Evolutionary conservation across 2,113 vertebrate genomes (phyloP).

Genomic region (Butorides virescens): DNA sequence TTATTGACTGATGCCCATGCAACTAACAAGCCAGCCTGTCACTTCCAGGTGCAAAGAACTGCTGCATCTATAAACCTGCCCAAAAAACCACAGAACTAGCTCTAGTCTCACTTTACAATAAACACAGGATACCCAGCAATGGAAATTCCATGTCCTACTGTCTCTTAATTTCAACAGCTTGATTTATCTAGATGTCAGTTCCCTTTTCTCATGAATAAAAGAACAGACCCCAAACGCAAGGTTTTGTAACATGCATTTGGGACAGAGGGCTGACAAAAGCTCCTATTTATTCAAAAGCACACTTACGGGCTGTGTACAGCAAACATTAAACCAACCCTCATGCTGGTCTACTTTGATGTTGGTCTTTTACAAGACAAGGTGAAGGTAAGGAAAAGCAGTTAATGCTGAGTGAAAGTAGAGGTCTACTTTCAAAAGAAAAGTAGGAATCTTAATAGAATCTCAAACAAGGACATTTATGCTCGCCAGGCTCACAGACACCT

Average conservation of each 20-base stretch:
- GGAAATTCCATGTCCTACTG: background rate
- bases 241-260: background rate
- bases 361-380: background rate
- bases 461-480: background rate
- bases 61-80: background rate
- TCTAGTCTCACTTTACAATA: background rate
- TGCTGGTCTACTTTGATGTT: background rate
- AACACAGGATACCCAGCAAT: background rate
- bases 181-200: background rate
- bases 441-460: background rate
- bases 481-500: background rate
- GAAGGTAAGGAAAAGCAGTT: background rate
- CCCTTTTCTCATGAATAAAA: background rate
- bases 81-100: background rate
- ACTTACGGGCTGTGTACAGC: background rate
- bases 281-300: background rate
- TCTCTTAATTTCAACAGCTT: background rate
- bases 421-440: background rate
- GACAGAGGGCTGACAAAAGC: background rate
- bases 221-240: background rate
- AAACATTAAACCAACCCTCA: background rate
- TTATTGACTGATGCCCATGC: background rate
- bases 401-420: background rate
- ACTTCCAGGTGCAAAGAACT: background rate
- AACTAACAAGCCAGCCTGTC: background rate